phyloP scores from a whole-genome alignment of 92 coral and sea anemone species.

The Phymanthus crucifer region DNA sequence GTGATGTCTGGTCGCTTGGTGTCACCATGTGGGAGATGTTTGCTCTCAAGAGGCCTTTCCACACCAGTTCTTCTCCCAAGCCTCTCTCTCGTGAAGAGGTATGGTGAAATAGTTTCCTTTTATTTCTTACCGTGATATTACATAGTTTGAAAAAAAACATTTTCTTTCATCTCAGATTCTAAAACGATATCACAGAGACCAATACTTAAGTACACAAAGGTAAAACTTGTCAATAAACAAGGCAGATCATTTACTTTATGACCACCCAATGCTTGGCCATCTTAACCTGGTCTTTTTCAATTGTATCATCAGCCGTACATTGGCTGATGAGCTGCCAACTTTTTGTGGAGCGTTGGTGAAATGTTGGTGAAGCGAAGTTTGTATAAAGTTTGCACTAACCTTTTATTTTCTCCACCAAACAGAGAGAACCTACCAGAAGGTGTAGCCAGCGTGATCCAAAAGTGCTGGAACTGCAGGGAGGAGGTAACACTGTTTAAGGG shows the following conservation, averaged over 20 bases:
- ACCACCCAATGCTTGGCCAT: too few species aligned
- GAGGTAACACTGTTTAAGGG: conserved; percentile 6
- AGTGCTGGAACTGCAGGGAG: conserved; percentile 4
- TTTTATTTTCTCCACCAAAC: background rate
- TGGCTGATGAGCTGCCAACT: background rate
- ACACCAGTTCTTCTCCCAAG: conserved; percentile 12
- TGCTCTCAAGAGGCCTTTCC: conserved; percentile 71
- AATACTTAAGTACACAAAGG: conserved; percentile 65
- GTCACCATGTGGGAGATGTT: conserved; percentile 94
- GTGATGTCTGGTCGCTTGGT: conserved; percentile 94
- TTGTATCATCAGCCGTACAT: too few species aligned
- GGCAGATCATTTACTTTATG: too few species aligned
- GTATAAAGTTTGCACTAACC: background rate
- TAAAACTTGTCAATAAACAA: conserved; percentile 2
- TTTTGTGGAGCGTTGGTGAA: too few species aligned
- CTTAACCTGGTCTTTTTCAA: too few species aligned
- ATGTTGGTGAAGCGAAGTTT: too few species aligned
- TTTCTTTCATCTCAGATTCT: conserved; percentile 32
- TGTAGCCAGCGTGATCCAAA: conserved; percentile 9
- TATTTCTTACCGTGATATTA: background rate
- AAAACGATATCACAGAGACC: conserved; percentile 36
- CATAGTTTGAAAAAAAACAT: background rate
- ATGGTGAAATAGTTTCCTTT: conserved; percentile 4
- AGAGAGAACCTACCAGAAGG: conserved; percentile 10
- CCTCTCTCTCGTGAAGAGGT: conserved; percentile 66